Evolutionary conservation across 2,113 vertebrate species (phyloP).

Genomic region (Gyps fulvus): DNA sequence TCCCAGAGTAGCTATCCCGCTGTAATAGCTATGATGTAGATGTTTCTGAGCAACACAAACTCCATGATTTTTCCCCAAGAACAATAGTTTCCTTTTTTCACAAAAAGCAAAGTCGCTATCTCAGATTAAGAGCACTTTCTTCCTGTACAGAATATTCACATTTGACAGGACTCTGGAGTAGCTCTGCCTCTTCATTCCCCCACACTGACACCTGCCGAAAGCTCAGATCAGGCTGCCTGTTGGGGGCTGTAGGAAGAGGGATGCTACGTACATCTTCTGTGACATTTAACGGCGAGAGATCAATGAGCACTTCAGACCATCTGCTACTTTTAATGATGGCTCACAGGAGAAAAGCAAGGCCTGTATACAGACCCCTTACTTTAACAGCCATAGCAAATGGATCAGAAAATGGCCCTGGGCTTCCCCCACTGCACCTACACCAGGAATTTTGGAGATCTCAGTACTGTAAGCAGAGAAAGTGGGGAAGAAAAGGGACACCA

Average conservation of each 20-base stretch:
- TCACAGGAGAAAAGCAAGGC: background rate
- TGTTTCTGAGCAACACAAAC: background rate
- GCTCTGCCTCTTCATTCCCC: background rate
- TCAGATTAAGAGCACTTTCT: background rate
- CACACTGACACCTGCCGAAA: rapidly evolving
- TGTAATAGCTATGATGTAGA: background rate
- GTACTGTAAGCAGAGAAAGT: background rate
- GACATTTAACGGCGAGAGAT: background rate
- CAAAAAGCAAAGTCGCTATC: background rate
- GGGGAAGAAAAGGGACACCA: background rate
- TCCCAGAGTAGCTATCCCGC: background rate
- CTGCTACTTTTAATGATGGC: background rate
- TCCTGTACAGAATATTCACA: background rate
- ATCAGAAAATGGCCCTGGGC: background rate
- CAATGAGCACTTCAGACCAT: background rate
- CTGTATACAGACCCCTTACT: background rate
- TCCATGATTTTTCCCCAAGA: background rate
- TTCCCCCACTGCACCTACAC: background rate
- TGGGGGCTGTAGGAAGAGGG: background rate
- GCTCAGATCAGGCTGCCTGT: background rate
- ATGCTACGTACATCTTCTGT: background rate
- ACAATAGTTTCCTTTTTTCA: background rate
- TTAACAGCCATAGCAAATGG: background rate
- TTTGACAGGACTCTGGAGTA: background rate
- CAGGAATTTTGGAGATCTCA: background rate